Conservation (phyloP, 2,888 invertebrate genomes). For the Trichogramma evanescens region DNA sequence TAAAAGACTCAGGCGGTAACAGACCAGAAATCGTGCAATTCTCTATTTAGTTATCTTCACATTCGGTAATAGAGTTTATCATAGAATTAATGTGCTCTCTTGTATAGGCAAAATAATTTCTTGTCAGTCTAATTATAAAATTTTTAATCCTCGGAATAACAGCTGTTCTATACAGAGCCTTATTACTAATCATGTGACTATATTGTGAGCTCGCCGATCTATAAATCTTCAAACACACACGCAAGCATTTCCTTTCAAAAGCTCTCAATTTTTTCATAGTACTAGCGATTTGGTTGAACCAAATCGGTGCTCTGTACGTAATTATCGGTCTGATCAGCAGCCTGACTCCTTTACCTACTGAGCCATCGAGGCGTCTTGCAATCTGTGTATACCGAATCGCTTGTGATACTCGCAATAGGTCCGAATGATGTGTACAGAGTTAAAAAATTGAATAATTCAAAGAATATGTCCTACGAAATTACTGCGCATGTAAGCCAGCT, state of each 20-base stretch:
- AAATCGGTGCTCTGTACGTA: constrained; percentile 1
- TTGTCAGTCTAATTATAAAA: background rate
- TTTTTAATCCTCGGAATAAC: background rate
- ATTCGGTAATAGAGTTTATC: background rate
- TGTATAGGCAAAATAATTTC: constrained; percentile 1
- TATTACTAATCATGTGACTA: background rate
- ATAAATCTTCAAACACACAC: constrained; percentile 1
- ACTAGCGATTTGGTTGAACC: constrained; percentile 11
- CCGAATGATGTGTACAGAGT: too few relatives aligned
- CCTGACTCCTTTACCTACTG: background rate
- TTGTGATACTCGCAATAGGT: too few relatives aligned
- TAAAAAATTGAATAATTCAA: too few relatives aligned
- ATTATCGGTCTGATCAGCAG: constrained; percentile 7
- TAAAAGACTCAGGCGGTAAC: background rate
- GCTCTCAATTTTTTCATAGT: constrained; percentile 17
- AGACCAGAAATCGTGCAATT: background rate
- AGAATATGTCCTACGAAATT: too few relatives aligned
- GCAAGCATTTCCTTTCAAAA: constrained; percentile 10
- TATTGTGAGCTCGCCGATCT: background rate
- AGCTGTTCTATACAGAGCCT: background rate
- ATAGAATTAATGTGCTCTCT: background rate
- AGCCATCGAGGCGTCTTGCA: too few relatives aligned
- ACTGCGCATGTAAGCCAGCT: too few relatives aligned
- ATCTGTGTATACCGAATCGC: background rate
- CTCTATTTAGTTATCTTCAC: too few relatives aligned